Conservation (phyloP, 2,113 vertebrate species). For the Pantherophis guttatus region DNA sequence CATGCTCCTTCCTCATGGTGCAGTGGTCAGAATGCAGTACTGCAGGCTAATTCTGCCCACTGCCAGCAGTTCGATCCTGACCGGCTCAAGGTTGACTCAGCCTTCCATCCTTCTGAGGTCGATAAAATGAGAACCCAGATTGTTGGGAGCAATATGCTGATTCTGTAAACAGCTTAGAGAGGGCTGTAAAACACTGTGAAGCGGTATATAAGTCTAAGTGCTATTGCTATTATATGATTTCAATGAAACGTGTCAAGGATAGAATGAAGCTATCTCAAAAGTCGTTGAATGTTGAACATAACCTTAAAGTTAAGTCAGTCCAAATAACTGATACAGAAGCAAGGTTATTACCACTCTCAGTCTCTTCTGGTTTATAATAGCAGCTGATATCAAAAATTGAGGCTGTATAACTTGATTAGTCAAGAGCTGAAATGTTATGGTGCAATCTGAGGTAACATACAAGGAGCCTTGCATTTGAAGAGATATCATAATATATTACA, state of each 20-base stretch:
- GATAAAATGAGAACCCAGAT: no score
- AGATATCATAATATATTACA: neutral
- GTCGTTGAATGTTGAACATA: neutral
- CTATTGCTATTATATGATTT: rapidly evolving
- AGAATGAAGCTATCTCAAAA: neutral
- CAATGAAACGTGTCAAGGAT: conserved; percentile 11
- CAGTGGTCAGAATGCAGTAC: no score
- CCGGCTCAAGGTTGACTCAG: no score
- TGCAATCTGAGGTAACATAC: neutral
- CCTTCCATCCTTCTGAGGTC: no score
- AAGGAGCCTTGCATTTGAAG: neutral
- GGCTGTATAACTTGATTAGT: no score
- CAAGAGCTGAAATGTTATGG: no score
- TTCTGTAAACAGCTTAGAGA: no score
- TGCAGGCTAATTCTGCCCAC: no score
- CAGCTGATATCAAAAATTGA: neutral
- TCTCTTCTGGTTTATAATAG: neutral
- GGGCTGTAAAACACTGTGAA: no score
- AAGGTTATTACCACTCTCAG: neutral
- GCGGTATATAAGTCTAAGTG: neutral
- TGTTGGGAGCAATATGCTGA: no score
- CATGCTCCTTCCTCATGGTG: no score
- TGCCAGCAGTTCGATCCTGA: no score
- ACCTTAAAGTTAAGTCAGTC: neutral
- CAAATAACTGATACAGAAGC: neutral